phyloP scores from a whole-genome alignment of 2,113 vertebrate species.

The Ictalurus furcatus region DNA sequence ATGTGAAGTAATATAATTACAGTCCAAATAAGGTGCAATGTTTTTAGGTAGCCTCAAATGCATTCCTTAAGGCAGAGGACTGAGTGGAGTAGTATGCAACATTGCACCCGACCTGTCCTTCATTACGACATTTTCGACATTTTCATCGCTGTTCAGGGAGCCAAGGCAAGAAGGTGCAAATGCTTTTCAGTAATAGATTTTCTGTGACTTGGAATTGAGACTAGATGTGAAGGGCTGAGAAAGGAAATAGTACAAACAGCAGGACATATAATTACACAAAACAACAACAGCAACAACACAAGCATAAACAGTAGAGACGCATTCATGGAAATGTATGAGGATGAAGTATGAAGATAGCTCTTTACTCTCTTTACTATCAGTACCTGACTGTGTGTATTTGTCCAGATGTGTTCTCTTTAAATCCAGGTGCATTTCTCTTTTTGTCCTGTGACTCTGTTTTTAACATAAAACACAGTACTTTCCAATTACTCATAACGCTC shows the following conservation, averaged over 20 bases:
- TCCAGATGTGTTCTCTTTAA: neutral
- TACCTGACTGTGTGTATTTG: neutral
- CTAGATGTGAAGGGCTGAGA: neutral
- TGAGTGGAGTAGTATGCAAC: slow-evolving; percentile 14
- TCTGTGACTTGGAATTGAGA: slow-evolving; percentile 15
- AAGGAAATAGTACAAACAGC: neutral
- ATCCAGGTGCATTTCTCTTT: neutral
- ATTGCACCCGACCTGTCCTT: slow-evolving; percentile 19
- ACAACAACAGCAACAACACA: no score
- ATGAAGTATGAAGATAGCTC: neutral
- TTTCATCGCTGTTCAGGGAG: slow-evolving; percentile 16
- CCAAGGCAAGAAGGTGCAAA: neutral
- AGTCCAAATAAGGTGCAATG: neutral
- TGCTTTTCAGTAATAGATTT: slow-evolving; percentile 9
- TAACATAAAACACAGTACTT: neutral
- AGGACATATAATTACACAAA: neutral
- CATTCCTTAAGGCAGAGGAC: neutral
- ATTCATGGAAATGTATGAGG: neutral
- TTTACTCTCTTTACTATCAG: neutral
- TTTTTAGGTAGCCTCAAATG: neutral
- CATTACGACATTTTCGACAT: slow-evolving; percentile 33
- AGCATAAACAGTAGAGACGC: neutral
- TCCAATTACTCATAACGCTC: neutral
- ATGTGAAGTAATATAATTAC: neutral
- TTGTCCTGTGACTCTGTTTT: neutral